These are phyloP conservation scores for Dasypolia templi DNA, from an alignment of 2,888 invertebrate genomes.

Conservation along the genomic window DNA sequence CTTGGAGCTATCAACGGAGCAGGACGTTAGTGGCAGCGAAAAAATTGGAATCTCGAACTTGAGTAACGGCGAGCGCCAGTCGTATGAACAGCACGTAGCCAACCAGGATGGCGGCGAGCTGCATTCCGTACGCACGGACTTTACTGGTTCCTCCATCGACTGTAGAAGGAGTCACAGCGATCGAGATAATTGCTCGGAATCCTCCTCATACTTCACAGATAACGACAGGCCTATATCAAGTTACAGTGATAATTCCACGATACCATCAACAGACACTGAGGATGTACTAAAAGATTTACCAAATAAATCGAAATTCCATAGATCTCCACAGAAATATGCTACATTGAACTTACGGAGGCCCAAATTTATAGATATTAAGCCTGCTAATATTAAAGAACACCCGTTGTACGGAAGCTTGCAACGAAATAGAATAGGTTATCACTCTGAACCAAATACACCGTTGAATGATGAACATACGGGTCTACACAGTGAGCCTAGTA, in stretches of 20 bases:
- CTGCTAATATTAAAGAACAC: constrained; percentile 78
- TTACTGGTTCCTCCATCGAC: constrained; percentile 84
- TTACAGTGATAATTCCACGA: constrained; percentile 88
- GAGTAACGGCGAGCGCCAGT: constrained; percentile 85
- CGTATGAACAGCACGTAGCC: constrained; percentile 81
- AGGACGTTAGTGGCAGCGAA: constrained; percentile 78
- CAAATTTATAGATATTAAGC: constrained; percentile 87
- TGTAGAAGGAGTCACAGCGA: constrained; percentile 87
- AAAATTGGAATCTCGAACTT: constrained; percentile 80
- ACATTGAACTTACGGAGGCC: constrained; percentile 87
- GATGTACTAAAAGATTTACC: constrained; percentile 88
- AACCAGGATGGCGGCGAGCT: constrained; percentile 85
- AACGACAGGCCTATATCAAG: constrained; percentile 89
- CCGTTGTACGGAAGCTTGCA: constrained; percentile 84
- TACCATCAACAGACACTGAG: constrained; percentile 88
- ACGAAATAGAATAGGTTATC: constrained; percentile 86
- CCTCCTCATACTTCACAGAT: constrained; percentile 88
- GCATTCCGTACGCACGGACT: constrained; percentile 87
- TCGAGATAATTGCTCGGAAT: constrained; percentile 89
- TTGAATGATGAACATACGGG: constrained; percentile 79
- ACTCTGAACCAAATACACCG: constrained; percentile 89
- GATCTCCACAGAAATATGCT: constrained; percentile 88
- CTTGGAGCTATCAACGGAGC: constrained; percentile 81
- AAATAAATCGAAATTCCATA: constrained; percentile 87
- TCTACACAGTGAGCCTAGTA: constrained; percentile 80